Conservation (phyloP, 2,888 invertebrate genomes). For the Caenorhabditis drosophilae region DNA sequence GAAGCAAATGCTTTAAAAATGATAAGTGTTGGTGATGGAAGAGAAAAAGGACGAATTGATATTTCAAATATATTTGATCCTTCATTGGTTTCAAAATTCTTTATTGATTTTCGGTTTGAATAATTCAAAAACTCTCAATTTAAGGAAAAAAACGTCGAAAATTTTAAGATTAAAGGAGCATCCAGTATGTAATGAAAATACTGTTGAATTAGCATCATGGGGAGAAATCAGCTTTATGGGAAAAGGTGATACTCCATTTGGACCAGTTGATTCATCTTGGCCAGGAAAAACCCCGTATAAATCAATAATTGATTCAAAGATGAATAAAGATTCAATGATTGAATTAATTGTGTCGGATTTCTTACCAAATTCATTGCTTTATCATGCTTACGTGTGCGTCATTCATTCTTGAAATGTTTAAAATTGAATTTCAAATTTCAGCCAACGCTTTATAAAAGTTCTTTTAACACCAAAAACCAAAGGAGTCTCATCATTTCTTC, state of each 20-base stretch:
- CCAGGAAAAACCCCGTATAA: conserved; percentile 28
- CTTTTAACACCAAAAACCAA: conserved; percentile 42
- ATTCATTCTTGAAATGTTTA: neutral
- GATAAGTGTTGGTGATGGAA: conserved; percentile 26
- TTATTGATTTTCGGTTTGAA: conserved; percentile 31
- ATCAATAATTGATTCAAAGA: conserved; percentile 22
- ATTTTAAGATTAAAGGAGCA: conserved; percentile 51
- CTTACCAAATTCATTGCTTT: conserved; percentile 64
- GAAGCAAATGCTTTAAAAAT: conserved; percentile 45
- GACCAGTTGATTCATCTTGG: conserved; percentile 42
- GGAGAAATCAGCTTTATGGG: conserved; percentile 52
- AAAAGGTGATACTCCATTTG: conserved; percentile 47
- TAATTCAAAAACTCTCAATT: too few species aligned
- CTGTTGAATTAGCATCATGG: conserved; percentile 49
- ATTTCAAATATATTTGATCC: conserved; percentile 30
- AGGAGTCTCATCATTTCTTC: conserved; percentile 47
- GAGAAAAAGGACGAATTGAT: conserved; percentile 11
- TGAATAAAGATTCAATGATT: conserved; percentile 52
- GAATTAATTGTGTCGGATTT: conserved; percentile 63
- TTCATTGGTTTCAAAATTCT: conserved; percentile 27
- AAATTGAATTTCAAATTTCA: conserved; percentile 31
- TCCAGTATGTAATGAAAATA: conserved; percentile 47
- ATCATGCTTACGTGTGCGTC: conserved; percentile 62
- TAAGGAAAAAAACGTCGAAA: too few species aligned
- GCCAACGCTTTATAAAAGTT: conserved; percentile 46